Conservation (phyloP, 2,113 vertebrate genomes). For the Urocynchramus pylzowi region DNA sequence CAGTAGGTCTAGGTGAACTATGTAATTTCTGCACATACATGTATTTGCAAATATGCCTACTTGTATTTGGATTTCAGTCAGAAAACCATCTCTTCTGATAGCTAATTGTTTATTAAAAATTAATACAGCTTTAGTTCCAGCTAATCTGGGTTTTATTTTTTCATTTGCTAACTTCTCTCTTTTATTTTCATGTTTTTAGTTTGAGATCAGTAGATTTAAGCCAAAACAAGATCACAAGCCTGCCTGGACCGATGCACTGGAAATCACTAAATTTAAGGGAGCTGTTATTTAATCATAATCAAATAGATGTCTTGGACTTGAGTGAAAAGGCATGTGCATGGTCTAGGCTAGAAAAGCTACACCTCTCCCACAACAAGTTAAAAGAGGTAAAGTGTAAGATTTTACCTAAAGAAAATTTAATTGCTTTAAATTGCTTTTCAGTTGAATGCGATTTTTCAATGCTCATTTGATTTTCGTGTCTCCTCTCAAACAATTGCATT, state of each 20-base stretch:
- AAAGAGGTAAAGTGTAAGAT: constrained; percentile 79
- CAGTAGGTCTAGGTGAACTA: neutral
- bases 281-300: constrained; percentile 89
- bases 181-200: constrained; percentile 62
- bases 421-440: neutral
- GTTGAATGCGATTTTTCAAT: neutral
- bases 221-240: constrained; percentile 77
- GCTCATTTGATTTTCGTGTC: neutral
- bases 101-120: neutral
- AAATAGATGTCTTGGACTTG: constrained; percentile 82
- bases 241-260: constrained; percentile 85
- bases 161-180: neutral
- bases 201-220: constrained; percentile 89
- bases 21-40: neutral
- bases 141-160: neutral
- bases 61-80: neutral
- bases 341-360: constrained; percentile 90
- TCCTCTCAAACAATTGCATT: neutral
- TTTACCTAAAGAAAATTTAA: neutral
- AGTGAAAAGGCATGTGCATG: constrained; percentile 81
- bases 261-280: constrained; percentile 86
- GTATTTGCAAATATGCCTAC: neutral
- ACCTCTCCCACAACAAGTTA: constrained; percentile 87
- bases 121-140: neutral
- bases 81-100: neutral